Conservation (phyloP, 1,140 invertebrate genomes). For the Oryzaephilus surinamensis region DNA sequence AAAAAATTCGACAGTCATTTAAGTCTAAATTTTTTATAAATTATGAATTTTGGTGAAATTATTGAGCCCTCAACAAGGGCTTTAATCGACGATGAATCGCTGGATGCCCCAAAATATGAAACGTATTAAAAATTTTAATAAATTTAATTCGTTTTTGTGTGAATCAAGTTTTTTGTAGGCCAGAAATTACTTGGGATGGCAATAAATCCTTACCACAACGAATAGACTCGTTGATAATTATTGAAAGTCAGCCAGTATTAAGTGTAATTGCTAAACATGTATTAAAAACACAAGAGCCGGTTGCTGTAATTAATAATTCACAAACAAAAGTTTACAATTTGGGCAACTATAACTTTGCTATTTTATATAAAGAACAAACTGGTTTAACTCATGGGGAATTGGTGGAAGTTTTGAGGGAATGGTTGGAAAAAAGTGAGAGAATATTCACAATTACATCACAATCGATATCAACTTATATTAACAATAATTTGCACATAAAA, state of each 20-base stretch:
- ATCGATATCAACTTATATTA: slow-evolving; percentile 15
- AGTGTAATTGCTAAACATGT: no score
- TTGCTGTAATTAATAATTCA: no score
- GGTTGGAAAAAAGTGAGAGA: slow-evolving; percentile 16
- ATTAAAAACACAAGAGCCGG: no score
- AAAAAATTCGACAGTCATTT: no score
- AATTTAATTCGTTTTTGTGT: slow-evolving; percentile 4
- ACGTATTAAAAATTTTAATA: slow-evolving; percentile 14
- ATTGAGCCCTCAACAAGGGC: slow-evolving; percentile 29
- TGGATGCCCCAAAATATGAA: slow-evolving; percentile 21
- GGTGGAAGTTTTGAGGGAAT: slow-evolving; percentile 16
- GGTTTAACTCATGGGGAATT: slow-evolving; percentile 11
- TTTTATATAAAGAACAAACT: slow-evolving; percentile 17
- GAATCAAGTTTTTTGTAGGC: no score
- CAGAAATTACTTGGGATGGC: no score
- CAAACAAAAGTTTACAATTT: no score
- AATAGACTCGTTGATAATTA: no score
- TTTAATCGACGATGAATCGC: slow-evolving; percentile 23
- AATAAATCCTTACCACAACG: no score
- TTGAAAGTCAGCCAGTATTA: no score
- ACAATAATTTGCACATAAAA: slow-evolving; percentile 5
- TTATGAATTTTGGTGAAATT: slow-evolving; percentile 34
- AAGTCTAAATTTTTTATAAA: no score
- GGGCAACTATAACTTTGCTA: slow-evolving; percentile 14
- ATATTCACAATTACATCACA: slow-evolving; percentile 22